Base-by-base conservation (phyloP, 2,888 invertebrate species). In the Caenorhabditis sp. region DNA sequence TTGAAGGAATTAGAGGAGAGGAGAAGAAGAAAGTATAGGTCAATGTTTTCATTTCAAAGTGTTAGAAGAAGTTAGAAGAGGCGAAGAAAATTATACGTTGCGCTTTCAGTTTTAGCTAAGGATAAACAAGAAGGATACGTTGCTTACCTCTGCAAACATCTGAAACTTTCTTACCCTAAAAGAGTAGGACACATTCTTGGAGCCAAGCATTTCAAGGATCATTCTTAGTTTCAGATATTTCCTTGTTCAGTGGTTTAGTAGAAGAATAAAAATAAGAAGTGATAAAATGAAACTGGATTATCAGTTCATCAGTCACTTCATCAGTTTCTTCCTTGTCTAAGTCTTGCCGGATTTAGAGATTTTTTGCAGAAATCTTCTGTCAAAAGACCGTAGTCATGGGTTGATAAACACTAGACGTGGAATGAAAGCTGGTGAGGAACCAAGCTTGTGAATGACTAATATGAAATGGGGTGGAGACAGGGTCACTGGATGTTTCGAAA, bases 381-480 rank as follows among this genome's bases (percentile, higher is more conserved):
- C n/a, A n/a, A n/a, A n/a, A n/a, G n/a, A n/a, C n/a, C n/a, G n/a
- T n/a, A n/a, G n/a, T n/a, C n/a, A n/a, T n/a, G n/a, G n/a, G n/a
- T n/a, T 40, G 40, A 40, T 40, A 40, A 40, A 5, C 40, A 40
- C 40, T 40, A 13, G 40, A 40, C 6, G 13, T 32, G 13, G 6
- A 40, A n/a, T n/a, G n/a, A n/a, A n/a, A n/a, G n/a, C n/a, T 40
- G 40, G 2, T 2, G 11, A 13, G 11, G 40, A 40, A 5, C 40
- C 13, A 40, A 13, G 6, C 40, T 13, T 13, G 22, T 26, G 32
- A 69, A 56, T 53, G 22, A 35, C 35, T 44, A 53, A 53, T 28
- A 15, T 11, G 44, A 50, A 58, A 58, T 8, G n/a, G 35, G 68
- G 58, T 20, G 58, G 47, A 32, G 58, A 32, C 44, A 51, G 44